Base-by-base conservation (phyloP, 2,113 vertebrate genomes). In the Paramormyrops kingsleyae region DNA sequence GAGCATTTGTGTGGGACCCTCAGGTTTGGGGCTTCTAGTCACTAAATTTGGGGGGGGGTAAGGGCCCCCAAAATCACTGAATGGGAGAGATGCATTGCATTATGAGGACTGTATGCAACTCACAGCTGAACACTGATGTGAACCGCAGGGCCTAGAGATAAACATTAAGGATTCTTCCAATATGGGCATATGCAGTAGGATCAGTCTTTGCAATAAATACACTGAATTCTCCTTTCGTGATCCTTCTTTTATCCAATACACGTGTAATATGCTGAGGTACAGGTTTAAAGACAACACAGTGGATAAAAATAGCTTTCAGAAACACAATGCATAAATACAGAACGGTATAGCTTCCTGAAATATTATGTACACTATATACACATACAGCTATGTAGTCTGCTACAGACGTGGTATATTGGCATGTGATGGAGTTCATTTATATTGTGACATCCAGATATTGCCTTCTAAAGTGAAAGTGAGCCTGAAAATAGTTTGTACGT, bases 321-420 rank as follows among this genome's bases (percentile, higher is more conserved):
- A 77, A 89, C 21, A 80, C 46, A 74, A 94, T 90, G 91, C 31
- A 50, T 91, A 90, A 31, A 31, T 90, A 89, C 39, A 87, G 47
- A 39, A 87, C 15, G 19, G 19, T 39, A 80, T 31, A 31, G 10
- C n/a, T 31, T 70, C 27, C 62, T 70, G 62, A 31, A 31, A 70
- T 70, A 66, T 66, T 66, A 88, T 77, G 62, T 77, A 88, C 87
- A 88, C 88, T 85, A n/a, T 47, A 27, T 80, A 80, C 17, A 80
- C 35, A 86, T 13, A 86, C 24, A 80, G n/a, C 74, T 42, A 42
- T 49, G 83, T 12, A 47, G 44, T 44, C 83, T 86, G 44, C 44
- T 50, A 24, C 21, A 86, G 83, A 31, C 1, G 2, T 50, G 47
- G 47, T 27, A n/a, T 86, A 86, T 50, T 47, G 44, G 24, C 83